Evolutionary conservation across 2,113 vertebrate species (phyloP), one percentile per base, ranked within the genome.

Genomic region (Xyliphius kryptos): DNA sequence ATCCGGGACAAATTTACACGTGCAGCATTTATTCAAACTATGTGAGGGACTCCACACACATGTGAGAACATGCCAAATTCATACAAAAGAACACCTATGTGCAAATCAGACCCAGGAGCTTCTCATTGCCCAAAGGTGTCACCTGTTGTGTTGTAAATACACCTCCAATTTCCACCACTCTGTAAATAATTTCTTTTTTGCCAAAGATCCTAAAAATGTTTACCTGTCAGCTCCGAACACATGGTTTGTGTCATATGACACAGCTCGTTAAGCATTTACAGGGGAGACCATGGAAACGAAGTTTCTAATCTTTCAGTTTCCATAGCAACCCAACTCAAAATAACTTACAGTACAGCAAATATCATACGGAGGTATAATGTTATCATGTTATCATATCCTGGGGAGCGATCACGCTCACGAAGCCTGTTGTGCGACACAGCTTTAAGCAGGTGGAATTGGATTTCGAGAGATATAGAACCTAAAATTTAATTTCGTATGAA

Each of bases 291-390:
- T 60, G 48, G 49, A 64, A 55, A 36, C 51, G 2, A 11, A 20
- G 37, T 51, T 52, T 46, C 48, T 13, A 53, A 38, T 46, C 36
- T 44, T 58, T 43, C 51, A 37, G 65, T 67, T 67, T 44, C 65
- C 48, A 59, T 67, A 46, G 56, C 48, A 53, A 67, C 65, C 44
- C 26, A 52, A 51, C 65, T 52, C 16, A 52, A 57, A 66, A 57
- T 66, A 59, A 36, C 44, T 57, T 32, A 11, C 12, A 51, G 11
- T 26, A 19, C 55, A 16, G 44, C 3, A 15, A 56, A 36, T 16
- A 44, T 32, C 3, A 9, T 32, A 17, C 16, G 26, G 32, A 14
- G 0, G 14, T 19, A 1, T 14, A 47, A 16, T 19, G 36, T 15
- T 56, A 17, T 15, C 44, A 56, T 56, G 32, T 32, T 32, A 32